Base-by-base conservation (phyloP, 2,797 vertebrate species). In the Sciurus carolinensis region DNA sequence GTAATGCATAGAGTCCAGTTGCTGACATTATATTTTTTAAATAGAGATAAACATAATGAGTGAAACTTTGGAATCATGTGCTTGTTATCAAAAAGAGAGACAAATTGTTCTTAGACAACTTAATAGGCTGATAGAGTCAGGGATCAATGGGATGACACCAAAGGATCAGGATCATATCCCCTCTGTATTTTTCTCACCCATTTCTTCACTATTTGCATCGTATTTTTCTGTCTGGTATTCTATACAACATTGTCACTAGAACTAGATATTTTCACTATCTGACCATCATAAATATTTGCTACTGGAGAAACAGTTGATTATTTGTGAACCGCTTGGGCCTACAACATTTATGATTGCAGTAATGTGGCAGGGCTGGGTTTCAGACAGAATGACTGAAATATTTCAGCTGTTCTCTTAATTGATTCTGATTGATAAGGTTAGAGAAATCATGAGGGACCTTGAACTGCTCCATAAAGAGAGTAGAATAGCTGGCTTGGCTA, bases 401-500 rank as follows among this genome's bases (percentile, higher is more conserved):
- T 15, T 36, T 95, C 12, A 57, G 22, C 59, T 66, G 5, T 83
- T 92, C 81, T 81, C 47, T 50, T 44, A 69, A 84, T 93, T 28
- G 71, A 0, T 95, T 87, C 42, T 30, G 77, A 71, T 90, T 11
- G 76, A 12, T 85, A 87, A 77, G 42, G 18, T 75, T 42, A n/a
- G 76, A 89, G 10, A 11, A 73, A 87, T 84, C 52, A 30, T 17
- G 30, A 88, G 18, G 4, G 36, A 57, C 18, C 26, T 73, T 67
- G 24, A 33, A 64, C 14, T 66, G 36, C 42, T 95, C 69, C 12
- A 10, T 87, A 73, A 81, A 7, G 33, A 42, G 91, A 72, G 13
- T 28, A 69, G 81, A 85, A 80, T 90, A 87, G 80, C 42, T 52
- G 39, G 64, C 75, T 92, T 79, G 87, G 26, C 14, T 44, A 91